Evolutionary conservation across 2,888 invertebrate species (phyloP), one percentile per base, ranked within the genome.

Genomic region (Cyaniris semiargus): DNA sequence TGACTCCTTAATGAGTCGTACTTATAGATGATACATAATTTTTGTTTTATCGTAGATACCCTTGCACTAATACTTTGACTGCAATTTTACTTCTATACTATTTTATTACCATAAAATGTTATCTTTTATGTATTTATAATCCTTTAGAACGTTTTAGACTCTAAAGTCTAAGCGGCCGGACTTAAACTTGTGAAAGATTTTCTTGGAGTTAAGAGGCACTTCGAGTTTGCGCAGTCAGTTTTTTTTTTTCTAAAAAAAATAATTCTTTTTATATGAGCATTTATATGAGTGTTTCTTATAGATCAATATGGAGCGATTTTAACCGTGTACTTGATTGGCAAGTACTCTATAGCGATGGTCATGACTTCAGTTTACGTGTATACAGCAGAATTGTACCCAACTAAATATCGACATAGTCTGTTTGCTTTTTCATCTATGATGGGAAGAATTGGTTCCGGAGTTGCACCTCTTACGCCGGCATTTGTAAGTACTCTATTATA

Each of bases 301-400:
- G 93, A 89, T 53, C 76, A 88, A 72, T 76, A 83, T 0, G 85
- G 84, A 1, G 77, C 90, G 0, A 91, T 95, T 0, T 83, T 95
- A 79, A 76, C 93, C 0, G 77, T 91, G 34, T 95, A 94, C 83
- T 85, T 95, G 77, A 86, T 93, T 75, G 95, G 95, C 3, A 95
- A 95, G 85, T 89, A 94, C 81, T 90, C 94, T 56, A 95, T 95
- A n/a, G 94, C 95, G 0, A 89, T 94, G 79, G 94, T 95, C 53
- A 95, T 95, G 83, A 92, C 94, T 75, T 91, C 94, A 15, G 83
- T 95, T 74, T 95, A 95, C 83, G 90, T 95, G 80, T 95, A 94
- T 83, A 95, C 95, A 0, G 91, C 95, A 15, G 96, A 96, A 86
- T 88, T 95, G 83, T 96, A 95, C 83, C 96, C 95, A 1, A 96